Percentiles rank a stretch among this genome's conserved stretches.
phyloP scores from a whole-genome alignment of 2,888 invertebrate species.

The Drosophila acutilabella region DNA sequence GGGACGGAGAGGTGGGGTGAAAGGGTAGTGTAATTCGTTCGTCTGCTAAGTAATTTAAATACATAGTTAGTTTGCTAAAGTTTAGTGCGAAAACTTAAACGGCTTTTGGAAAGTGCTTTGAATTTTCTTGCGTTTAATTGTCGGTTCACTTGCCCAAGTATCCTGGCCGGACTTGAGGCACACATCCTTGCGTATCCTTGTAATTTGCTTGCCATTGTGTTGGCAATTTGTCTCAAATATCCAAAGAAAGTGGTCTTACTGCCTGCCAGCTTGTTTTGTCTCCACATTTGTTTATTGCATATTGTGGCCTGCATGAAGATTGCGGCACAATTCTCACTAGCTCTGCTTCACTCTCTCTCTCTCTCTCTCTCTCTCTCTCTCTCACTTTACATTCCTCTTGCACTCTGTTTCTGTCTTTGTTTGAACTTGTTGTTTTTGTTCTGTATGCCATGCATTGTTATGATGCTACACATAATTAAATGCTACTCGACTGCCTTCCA shows the following conservation, averaged over 20 bases:
- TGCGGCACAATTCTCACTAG: slow-evolving; percentile 40
- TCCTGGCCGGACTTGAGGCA: slow-evolving; percentile 21
- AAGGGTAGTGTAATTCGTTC: neutral
- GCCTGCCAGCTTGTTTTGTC: slow-evolving; percentile 18
- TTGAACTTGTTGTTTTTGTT: slow-evolving; percentile 40
- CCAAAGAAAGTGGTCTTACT: slow-evolving; percentile 43
- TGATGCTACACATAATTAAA: slow-evolving; percentile 70
- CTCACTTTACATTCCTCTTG: no score
- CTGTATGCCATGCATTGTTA: slow-evolving; percentile 23
- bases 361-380: slow-evolving; percentile 10
- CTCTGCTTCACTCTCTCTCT: neutral
- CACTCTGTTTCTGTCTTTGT: slow-evolving; percentile 14
- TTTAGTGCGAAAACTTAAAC: slow-evolving; percentile 77
- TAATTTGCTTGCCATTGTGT: slow-evolving; percentile 64
- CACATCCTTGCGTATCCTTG: slow-evolving; percentile 52
- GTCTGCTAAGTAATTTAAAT: slow-evolving; percentile 73
- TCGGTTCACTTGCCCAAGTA: slow-evolving; percentile 48
- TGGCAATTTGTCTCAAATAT: slow-evolving; percentile 79
- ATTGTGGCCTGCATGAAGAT: slow-evolving; percentile 63
- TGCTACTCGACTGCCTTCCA: slow-evolving; percentile 31
- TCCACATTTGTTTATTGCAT: slow-evolving; percentile 67
- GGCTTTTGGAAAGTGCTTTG: slow-evolving; percentile 46
- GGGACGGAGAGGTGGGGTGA: no score
- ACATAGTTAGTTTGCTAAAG: slow-evolving; percentile 66
- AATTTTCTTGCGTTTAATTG: slow-evolving; percentile 68